Evolutionary conservation across 2,797 vertebrate species (phyloP).

Genomic region (Carduelis carduelis): DNA sequence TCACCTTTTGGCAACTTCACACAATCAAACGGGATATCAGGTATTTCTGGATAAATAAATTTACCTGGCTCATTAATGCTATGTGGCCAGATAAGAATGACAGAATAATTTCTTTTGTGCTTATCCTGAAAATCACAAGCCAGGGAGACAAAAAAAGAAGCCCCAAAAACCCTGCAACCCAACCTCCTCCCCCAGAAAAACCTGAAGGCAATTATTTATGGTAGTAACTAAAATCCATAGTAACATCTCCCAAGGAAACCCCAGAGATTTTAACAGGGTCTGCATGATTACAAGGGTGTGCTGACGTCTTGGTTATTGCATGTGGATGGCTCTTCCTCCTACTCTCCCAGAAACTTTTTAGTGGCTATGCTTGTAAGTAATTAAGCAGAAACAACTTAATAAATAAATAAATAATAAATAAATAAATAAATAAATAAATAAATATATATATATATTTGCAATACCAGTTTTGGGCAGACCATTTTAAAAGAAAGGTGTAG

Average conservation of each 20-base stretch:
- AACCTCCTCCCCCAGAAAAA: accelerated
- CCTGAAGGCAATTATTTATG: background rate
- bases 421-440: background rate
- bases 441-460: background rate
- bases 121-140: background rate
- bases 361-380: background rate
- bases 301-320: background rate
- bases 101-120: background rate
- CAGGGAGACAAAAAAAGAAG: background rate
- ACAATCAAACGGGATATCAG: background rate
- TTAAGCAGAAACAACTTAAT: background rate
- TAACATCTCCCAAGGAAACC: background rate
- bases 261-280: background rate
- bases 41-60: background rate
- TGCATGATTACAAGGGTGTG: background rate
- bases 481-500: background rate
- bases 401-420: too few relatives aligned
- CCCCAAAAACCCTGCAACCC: accelerated
- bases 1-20: background rate
- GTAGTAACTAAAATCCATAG: background rate
- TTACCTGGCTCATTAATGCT: background rate
- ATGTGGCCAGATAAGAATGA: background rate
- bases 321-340: background rate
- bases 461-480: background rate
- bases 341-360: background rate